Percentiles rank a stretch among this genome's conserved stretches.
These are phyloP conservation scores for Leistus spinibarbis DNA, from an alignment of 2,888 invertebrate species.

Conservation along the genomic window DNA sequence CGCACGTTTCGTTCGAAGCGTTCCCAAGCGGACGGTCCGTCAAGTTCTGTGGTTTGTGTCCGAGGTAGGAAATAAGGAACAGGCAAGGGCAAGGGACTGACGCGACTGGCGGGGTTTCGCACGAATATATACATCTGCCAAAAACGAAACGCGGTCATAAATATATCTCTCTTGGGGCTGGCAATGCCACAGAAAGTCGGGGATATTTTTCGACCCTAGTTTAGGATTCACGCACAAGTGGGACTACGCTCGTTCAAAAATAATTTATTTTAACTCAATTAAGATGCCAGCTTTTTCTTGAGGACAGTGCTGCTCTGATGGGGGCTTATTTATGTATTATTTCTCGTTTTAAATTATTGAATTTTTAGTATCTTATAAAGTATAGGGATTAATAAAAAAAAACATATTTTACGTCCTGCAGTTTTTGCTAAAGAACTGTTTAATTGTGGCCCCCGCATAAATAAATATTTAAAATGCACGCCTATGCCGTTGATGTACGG, in stretches of 20 bases:
- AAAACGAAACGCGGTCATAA: neutral
- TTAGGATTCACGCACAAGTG: constrained; percentile 19
- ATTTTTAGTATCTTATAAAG: neutral
- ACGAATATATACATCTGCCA: neutral
- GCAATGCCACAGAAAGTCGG: neutral
- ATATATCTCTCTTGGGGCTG: neutral
- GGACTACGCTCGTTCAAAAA: constrained; percentile 15
- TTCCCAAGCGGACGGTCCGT: constrained; percentile 8
- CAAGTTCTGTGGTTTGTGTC: neutral
- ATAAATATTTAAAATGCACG: neutral
- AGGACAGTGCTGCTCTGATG: neutral
- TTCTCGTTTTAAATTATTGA: neutral
- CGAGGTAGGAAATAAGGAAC: neutral
- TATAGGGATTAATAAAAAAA: neutral
- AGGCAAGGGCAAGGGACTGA: neutral
- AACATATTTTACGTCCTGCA: neutral
- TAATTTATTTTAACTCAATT: constrained; percentile 21
- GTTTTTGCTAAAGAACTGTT: too few species aligned
- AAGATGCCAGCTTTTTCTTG: neutral
- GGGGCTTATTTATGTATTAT: neutral
- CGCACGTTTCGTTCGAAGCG: constrained; percentile 18
- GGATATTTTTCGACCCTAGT: neutral
- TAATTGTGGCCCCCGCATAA: too few species aligned
- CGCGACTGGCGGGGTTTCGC: neutral
- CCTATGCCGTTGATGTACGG: neutral